These are phyloP conservation scores for Cataglyphis rosenhaueri DNA, from an alignment of 2,888 invertebrate species.

Conservation along the genomic window DNA sequence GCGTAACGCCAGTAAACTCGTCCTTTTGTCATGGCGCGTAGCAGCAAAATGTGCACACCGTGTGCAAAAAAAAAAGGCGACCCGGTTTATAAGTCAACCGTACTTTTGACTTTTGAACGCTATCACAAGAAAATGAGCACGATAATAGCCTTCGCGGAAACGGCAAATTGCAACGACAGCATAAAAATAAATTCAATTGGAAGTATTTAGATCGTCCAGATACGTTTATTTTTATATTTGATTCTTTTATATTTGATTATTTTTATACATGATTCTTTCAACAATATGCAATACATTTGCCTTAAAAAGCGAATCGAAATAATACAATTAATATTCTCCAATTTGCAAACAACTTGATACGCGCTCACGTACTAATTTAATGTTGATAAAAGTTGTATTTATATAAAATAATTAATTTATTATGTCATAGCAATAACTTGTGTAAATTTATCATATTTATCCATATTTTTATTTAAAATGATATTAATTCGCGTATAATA, in stretches of 20 bases:
- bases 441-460: not conserved
- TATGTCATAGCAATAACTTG: not conserved
- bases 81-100: conserved; percentile 57
- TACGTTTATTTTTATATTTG: not conserved
- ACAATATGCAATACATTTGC: not conserved
- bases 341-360: not conserved
- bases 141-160: conserved; percentile 15
- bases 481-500: not conserved
- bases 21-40: conserved; percentile 60
- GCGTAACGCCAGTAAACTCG: conserved; percentile 59
- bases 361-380: too few species aligned
- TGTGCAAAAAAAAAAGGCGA: conserved; percentile 42
- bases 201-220: not conserved
- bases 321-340: not conserved
- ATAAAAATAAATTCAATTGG: conserved; percentile 28
- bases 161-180: not conserved
- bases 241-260: not conserved
- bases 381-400: not conserved
- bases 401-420: not conserved
- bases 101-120: conserved; percentile 63
- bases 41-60: conserved; percentile 21
- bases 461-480: not conserved
- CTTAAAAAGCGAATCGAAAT: not conserved
- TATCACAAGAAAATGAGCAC: conserved; percentile 14
- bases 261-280: not conserved